phyloP scores from a whole-genome alignment of 92 coral and sea anemone species.

The Siderastrea siderea region DNA sequence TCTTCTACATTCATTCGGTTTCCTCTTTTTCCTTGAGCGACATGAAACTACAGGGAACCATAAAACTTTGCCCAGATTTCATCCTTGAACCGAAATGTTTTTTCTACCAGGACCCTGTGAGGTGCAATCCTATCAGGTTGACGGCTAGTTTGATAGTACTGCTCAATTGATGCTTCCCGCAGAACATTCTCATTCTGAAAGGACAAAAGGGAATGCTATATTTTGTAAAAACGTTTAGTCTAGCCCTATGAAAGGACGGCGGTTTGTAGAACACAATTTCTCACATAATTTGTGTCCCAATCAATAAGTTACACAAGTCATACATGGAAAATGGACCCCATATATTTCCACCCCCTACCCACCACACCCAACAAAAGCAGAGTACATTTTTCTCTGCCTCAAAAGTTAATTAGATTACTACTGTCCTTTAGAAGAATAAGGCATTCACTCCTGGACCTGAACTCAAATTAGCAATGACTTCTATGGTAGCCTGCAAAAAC shows the following conservation, averaged over 20 bases:
- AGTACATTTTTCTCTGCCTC: no score
- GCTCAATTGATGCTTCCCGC: background rate
- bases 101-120: conserved; percentile 4
- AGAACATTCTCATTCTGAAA: conserved; percentile 1
- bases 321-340: no score
- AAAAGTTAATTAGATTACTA: no score
- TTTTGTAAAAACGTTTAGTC: background rate
- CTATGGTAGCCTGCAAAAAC: no score
- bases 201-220: background rate
- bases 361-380: no score
- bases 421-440: no score
- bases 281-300: background rate
- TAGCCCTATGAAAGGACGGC: no score
- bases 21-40: no score
- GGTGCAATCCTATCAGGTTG: conserved; percentile 7
- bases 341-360: no score
- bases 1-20: no score
- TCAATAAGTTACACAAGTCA: background rate
- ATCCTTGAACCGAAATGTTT: conserved; percentile 1
- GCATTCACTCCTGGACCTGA: no score
- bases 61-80: conserved; percentile 1
- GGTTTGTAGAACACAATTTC: background rate
- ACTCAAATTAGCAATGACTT: no score
- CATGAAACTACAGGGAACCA: background rate
- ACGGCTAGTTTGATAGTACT: conserved; percentile 7